Conservation (phyloP, 2,888 invertebrate genomes). For the Podabrus alpinus region DNA sequence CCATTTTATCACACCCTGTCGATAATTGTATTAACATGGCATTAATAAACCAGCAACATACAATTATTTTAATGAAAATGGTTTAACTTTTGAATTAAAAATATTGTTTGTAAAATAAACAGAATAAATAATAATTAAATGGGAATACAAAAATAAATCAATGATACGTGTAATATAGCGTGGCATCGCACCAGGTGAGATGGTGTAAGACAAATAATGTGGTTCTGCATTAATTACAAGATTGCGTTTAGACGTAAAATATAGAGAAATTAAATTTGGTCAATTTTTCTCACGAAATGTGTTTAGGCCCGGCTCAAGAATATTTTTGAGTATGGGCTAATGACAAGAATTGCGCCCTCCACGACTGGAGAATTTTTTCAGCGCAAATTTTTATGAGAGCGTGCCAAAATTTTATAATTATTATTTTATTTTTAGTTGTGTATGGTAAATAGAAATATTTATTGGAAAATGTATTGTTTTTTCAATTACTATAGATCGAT, state of each 20-base stretch:
- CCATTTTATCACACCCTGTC: not conserved
- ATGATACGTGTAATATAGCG: not conserved
- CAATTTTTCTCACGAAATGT: not conserved
- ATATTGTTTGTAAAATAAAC: not conserved
- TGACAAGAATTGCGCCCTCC: too few species aligned
- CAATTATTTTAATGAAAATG: not conserved
- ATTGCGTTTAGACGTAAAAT: not conserved
- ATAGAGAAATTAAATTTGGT: not conserved
- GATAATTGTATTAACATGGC: not conserved
- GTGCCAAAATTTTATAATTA: too few species aligned
- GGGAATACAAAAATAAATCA: not conserved
- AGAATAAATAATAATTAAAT: too few species aligned
- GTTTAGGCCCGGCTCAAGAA: too few species aligned
- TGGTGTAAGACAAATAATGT: not conserved
- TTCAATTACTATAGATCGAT: too few species aligned
- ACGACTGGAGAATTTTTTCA: too few species aligned
- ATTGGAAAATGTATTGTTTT: too few species aligned
- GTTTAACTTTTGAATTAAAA: not conserved
- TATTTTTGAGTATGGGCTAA: too few species aligned
- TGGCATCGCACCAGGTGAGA: not conserved
- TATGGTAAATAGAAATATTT: too few species aligned
- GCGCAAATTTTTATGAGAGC: too few species aligned
- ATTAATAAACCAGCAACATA: not conserved
- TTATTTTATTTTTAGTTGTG: too few species aligned
- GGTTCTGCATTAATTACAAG: not conserved